phyloP scores from a whole-genome alignment of 2,797 vertebrate genomes.

The Columba guinea region DNA sequence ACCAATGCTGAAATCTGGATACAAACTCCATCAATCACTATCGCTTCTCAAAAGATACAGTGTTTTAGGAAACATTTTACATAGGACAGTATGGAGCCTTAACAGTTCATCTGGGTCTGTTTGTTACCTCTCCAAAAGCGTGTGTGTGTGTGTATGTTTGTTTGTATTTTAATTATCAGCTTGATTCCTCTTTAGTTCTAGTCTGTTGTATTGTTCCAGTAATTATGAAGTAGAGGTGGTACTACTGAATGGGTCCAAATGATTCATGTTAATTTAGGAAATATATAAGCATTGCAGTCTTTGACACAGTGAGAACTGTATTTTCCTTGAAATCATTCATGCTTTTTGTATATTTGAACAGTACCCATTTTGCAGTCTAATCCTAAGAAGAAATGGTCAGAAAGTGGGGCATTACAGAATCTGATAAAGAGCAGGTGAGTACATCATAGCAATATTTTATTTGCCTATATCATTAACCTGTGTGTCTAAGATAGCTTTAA shows the following conservation, averaged over 20 bases:
- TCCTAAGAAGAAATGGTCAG: conserved; percentile 19
- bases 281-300: background rate
- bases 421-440: background rate
- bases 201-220: conserved; percentile 21
- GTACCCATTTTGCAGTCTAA: conserved; percentile 27
- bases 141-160: too few relatives aligned
- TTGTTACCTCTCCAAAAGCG: background rate
- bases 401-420: conserved; percentile 41
- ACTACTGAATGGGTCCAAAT: conserved; percentile 24
- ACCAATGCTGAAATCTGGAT: background rate
- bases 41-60: background rate
- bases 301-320: conserved; percentile 23
- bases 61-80: background rate
- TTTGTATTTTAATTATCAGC: background rate
- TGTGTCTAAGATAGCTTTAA: conserved; percentile 11
- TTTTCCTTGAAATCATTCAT: conserved; percentile 58
- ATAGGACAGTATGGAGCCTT: background rate
- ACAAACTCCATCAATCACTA: background rate
- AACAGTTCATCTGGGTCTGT: conserved; percentile 11
- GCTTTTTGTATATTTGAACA: conserved; percentile 44
- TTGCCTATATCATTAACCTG: conserved; percentile 12
- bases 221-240: conserved; percentile 53
- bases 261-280: background rate
- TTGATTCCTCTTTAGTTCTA: conserved; percentile 57
- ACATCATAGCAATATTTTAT: background rate